Evolutionary conservation across 2,797 vertebrate genomes (phyloP).

Genomic region (Tamandua tetradactyla): DNA sequence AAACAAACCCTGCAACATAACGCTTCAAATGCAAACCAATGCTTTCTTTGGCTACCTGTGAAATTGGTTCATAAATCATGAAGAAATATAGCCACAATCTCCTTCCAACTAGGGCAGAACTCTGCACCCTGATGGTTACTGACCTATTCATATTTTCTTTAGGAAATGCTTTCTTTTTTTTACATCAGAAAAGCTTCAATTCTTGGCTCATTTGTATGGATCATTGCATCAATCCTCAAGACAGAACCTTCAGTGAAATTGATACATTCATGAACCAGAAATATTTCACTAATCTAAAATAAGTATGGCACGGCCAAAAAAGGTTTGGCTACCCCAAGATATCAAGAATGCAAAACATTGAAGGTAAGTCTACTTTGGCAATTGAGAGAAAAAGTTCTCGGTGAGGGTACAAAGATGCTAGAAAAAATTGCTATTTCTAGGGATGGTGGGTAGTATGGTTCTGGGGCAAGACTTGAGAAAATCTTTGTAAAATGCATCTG

Average conservation of each 20-base stretch:
- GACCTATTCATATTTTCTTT: not conserved
- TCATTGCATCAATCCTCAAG: not conserved
- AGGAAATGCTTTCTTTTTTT: not conserved
- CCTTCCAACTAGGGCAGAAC: not conserved
- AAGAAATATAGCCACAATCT: not conserved
- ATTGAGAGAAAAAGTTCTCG: not conserved
- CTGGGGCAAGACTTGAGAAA: not conserved
- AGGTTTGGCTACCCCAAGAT: not conserved
- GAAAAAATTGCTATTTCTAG: not conserved
- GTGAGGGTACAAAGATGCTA: not conserved
- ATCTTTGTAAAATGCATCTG: not conserved
- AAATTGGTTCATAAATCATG: not conserved
- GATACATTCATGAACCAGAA: not conserved
- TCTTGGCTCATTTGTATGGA: not conserved
- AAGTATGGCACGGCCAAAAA: not conserved
- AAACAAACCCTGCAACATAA: not conserved
- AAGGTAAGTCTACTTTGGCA: not conserved
- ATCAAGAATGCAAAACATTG: not conserved
- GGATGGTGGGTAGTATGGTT: not conserved
- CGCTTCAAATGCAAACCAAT: slow-evolving; percentile 8
- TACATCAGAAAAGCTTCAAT: not conserved
- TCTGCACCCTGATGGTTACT: not conserved
- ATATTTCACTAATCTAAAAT: not conserved
- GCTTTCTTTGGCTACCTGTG: not conserved
- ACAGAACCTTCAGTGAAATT: not conserved